Percentiles rank a stretch among this genome's conserved stretches.
phyloP scores from a whole-genome alignment of 2,888 invertebrate genomes.

The Drosophila meridionalis region DNA sequence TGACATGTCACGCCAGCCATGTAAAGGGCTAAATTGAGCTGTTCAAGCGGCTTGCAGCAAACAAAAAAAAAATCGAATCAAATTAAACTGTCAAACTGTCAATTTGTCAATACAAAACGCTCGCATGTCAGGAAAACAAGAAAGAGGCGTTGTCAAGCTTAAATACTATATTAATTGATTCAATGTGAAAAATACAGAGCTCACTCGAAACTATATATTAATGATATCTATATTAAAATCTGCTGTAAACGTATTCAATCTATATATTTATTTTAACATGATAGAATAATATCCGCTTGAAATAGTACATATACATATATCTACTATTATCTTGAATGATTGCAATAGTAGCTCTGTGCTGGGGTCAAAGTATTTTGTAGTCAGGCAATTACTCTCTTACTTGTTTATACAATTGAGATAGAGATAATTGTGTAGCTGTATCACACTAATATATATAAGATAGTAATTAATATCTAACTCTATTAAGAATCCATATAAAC shows the following conservation, averaged over 20 bases:
- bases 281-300: no score
- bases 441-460: no score
- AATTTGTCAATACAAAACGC: not conserved
- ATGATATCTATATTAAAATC: not conserved
- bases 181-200: not conserved
- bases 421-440: no score
- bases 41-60: not conserved
- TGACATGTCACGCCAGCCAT: constrained; percentile 17
- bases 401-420: not conserved
- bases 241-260: not conserved
- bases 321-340: not conserved
- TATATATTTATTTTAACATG: not conserved
- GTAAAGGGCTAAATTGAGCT: constrained; percentile 7
- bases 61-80: constrained; percentile 4
- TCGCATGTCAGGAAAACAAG: not conserved
- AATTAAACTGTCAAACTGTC: constrained; percentile 21
- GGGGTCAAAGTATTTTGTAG: not conserved
- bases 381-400: not conserved
- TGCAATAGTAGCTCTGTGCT: not conserved
- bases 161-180: constrained; percentile 1
- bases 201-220: not conserved
- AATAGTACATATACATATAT: not conserved
- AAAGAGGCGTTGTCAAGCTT: not conserved
- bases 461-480: not conserved
- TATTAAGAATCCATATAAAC: not conserved